phyloP scores from a whole-genome alignment of 2,888 invertebrate species.

The Drosophila engyochracea region DNA sequence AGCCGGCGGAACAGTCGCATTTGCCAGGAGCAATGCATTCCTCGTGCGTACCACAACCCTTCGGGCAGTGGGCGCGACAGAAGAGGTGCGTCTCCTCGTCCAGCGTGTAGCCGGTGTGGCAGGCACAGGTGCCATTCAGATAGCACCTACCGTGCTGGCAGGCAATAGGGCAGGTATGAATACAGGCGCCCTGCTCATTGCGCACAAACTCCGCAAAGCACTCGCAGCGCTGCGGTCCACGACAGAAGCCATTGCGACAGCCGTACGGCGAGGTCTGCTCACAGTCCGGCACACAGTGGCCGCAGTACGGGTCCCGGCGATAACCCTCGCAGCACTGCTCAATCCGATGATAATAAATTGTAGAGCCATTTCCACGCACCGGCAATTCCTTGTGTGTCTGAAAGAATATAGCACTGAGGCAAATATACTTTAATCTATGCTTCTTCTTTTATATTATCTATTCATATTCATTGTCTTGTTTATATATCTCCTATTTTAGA shows the following conservation, averaged over 20 bases:
- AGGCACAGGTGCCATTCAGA: slow-evolving; percentile 88
- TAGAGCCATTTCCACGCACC: slow-evolving; percentile 85
- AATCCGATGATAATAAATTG: slow-evolving; percentile 86
- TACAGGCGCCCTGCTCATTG: slow-evolving; percentile 85
- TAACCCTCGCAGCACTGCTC: slow-evolving; percentile 91
- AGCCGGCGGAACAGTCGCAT: slow-evolving; percentile 79
- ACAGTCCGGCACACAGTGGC: slow-evolving; percentile 85
- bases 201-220: slow-evolving; percentile 83
- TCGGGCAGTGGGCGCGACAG: slow-evolving; percentile 81
- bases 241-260: slow-evolving; percentile 86
- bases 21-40: slow-evolving; percentile 71
- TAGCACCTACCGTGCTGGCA: slow-evolving; percentile 89
- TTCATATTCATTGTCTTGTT: neutral
- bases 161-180: slow-evolving; percentile 89
- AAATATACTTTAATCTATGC: neutral
- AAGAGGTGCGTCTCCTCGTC: slow-evolving; percentile 81
- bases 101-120: slow-evolving; percentile 84
- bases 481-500: neutral
- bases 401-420: slow-evolving; percentile 75
- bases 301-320: slow-evolving; percentile 87
- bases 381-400: slow-evolving; percentile 71
- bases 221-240: slow-evolving; percentile 82
- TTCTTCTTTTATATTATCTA: neutral
- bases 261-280: slow-evolving; percentile 80
- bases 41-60: slow-evolving; percentile 84